Conservation (phyloP, 2,888 invertebrate species). For the Limnephilus marmoratus region DNA sequence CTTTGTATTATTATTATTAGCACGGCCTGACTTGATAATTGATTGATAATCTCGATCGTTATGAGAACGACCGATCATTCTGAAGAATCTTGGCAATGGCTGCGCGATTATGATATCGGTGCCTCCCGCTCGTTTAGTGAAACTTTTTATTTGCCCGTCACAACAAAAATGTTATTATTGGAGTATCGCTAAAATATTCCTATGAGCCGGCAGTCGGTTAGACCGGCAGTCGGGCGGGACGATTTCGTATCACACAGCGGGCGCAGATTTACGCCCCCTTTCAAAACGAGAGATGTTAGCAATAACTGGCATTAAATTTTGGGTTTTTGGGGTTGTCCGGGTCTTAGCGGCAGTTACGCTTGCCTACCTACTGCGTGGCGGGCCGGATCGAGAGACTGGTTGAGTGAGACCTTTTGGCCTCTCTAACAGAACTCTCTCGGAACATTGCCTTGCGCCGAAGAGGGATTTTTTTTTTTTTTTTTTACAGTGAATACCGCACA, state of each 20-base stretch:
- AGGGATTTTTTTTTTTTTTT: no score
- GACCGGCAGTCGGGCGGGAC: neutral
- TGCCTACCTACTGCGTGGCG: no score
- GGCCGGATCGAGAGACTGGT: no score
- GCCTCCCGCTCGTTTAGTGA: neutral
- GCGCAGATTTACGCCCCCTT: neutral
- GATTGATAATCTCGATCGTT: neutral
- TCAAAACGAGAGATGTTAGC: neutral
- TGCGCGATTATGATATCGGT: neutral
- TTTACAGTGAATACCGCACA: no score
- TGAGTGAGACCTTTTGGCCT: no score
- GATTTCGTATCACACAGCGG: neutral
- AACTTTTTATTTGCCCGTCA: neutral
- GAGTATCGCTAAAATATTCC: neutral
- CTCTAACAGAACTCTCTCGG: no score
- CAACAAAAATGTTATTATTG: neutral
- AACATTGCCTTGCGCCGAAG: no score
- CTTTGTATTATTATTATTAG: neutral
- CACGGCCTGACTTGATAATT: neutral
- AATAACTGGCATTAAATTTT: neutral
- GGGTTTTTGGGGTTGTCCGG: no score
- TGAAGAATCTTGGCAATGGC: neutral
- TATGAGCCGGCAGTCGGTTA: neutral
- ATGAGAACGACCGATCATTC: neutral
- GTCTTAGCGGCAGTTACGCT: no score